phyloP scores from a whole-genome alignment of 2,797 vertebrate genomes.

The Notolabrus celidotus region DNA sequence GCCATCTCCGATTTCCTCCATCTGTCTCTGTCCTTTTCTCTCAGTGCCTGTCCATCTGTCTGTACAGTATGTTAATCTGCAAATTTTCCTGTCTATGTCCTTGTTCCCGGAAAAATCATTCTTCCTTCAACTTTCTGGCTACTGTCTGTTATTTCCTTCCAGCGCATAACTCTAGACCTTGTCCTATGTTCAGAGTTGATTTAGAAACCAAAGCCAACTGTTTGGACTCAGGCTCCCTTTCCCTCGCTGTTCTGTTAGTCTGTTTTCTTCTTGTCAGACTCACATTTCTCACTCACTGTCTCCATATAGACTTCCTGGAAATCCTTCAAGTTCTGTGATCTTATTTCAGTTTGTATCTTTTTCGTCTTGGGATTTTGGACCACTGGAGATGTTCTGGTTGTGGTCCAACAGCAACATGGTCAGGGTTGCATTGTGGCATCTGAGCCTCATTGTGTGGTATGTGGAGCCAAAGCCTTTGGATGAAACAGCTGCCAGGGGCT shows the following conservation, averaged over 20 bases:
- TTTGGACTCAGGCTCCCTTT: slow-evolving; percentile 46
- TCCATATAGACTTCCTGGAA: slow-evolving; percentile 43
- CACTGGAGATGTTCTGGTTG: slow-evolving; percentile 46
- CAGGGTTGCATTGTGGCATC: slow-evolving; percentile 58
- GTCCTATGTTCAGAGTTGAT: slow-evolving; percentile 77
- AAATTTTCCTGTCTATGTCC: slow-evolving; percentile 59
- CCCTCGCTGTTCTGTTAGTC: slow-evolving; percentile 20
- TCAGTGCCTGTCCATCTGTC: slow-evolving; percentile 5
- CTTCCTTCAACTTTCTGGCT: slow-evolving; percentile 71
- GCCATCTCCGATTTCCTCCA: not conserved
- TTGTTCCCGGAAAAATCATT: slow-evolving; percentile 68
- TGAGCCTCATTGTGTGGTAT: slow-evolving; percentile 58
- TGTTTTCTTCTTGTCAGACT: slow-evolving; percentile 50
- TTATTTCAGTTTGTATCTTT: slow-evolving; percentile 15
- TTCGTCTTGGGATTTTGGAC: slow-evolving; percentile 46
- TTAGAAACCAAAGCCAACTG: slow-evolving; percentile 68
- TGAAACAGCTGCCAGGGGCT: slow-evolving; percentile 74
- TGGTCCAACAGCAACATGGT: slow-evolving; percentile 69
- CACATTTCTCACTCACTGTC: slow-evolving; percentile 34
- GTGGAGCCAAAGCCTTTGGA: slow-evolving; percentile 60
- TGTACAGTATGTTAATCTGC: slow-evolving; percentile 20
- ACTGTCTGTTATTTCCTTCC: slow-evolving; percentile 78
- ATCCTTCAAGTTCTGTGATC: slow-evolving; percentile 23
- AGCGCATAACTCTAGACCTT: slow-evolving; percentile 77
- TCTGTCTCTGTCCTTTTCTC: not conserved